These are phyloP conservation scores for Cirrhinus molitorella DNA, from an alignment of 2,797 vertebrate species.

Conservation along the genomic window DNA sequence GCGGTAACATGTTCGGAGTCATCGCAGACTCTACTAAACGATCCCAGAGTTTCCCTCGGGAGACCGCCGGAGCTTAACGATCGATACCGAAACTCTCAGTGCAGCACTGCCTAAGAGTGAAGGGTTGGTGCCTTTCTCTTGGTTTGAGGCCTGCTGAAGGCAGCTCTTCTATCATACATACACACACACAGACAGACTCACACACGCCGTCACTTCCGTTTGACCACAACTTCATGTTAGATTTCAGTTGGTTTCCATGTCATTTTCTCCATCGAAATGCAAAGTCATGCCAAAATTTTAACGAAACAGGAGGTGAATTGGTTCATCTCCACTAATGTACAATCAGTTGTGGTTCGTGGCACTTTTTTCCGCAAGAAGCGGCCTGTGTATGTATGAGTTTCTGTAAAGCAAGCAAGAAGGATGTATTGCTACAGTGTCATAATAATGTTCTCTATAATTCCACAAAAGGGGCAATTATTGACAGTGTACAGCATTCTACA, in stretches of 20 bases:
- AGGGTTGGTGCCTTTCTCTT: conserved; percentile 67
- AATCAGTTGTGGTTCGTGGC: conserved; percentile 75
- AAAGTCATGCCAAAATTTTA: conserved; percentile 67
- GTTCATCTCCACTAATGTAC: conserved; percentile 69
- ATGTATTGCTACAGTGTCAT: conserved; percentile 26
- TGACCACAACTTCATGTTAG: conserved; percentile 47
- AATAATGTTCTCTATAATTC: conserved; percentile 14
- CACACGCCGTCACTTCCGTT: conserved; percentile 20
- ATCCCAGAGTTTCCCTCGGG: conserved; percentile 57
- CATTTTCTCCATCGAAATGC: conserved; percentile 66
- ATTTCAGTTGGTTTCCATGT: conserved; percentile 51
- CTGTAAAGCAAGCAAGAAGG: conserved; percentile 41
- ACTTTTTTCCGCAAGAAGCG: conserved; percentile 71
- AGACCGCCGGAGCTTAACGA: conserved; percentile 72
- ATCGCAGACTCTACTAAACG: conserved; percentile 46
- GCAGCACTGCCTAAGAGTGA: conserved; percentile 69
- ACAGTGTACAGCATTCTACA: conserved; percentile 18
- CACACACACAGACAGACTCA: conserved; percentile 37
- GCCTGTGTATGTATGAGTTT: conserved; percentile 59
- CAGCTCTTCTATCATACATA: conserved; percentile 65
- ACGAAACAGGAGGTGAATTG: conserved; percentile 62
- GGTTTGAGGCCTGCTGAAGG: conserved; percentile 66
- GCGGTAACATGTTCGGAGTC: conserved; percentile 40
- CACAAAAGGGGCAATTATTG: background rate
- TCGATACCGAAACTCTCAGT: conserved; percentile 78